Evolutionary conservation across 2,113 vertebrate species (phyloP).

Genomic region (Lepus timidus): DNA sequence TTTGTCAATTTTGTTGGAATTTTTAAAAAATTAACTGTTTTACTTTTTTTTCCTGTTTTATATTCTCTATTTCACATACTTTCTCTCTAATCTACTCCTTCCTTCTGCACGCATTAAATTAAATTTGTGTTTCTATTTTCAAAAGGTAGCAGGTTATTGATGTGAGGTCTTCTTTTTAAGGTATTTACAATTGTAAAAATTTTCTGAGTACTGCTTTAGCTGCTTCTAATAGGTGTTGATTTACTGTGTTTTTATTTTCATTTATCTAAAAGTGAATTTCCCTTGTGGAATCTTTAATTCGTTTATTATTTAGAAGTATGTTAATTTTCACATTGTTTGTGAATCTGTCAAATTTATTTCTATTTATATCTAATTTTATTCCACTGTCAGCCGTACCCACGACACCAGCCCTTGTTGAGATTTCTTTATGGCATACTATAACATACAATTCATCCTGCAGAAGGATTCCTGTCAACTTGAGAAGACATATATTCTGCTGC

Average conservation of each 20-base stretch:
- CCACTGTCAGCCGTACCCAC: not conserved
- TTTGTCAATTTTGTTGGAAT: conserved; percentile 8
- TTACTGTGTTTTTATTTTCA: not conserved
- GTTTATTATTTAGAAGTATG: not conserved
- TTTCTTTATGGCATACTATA: not conserved
- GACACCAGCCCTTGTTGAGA: not conserved
- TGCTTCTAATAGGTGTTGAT: not conserved
- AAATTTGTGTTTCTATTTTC: not conserved
- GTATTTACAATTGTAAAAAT: not conserved
- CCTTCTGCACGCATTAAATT: not conserved
- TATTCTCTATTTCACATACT: not conserved
- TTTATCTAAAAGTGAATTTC: not conserved
- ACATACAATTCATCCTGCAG: not conserved
- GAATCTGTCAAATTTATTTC: not conserved
- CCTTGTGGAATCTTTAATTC: not conserved
- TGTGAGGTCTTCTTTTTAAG: not conserved
- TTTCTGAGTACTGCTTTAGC: not conserved
- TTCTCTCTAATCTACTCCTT: not conserved
- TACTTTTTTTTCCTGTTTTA: not conserved
- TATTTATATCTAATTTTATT: not conserved
- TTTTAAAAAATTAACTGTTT: conserved; percentile 25
- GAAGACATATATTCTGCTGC: not conserved
- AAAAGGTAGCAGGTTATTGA: not conserved
- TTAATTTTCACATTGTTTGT: not conserved
- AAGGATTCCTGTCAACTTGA: not conserved